phyloP scores from a whole-genome alignment of 1,140 invertebrate species.

The Hyphantria cunea region DNA sequence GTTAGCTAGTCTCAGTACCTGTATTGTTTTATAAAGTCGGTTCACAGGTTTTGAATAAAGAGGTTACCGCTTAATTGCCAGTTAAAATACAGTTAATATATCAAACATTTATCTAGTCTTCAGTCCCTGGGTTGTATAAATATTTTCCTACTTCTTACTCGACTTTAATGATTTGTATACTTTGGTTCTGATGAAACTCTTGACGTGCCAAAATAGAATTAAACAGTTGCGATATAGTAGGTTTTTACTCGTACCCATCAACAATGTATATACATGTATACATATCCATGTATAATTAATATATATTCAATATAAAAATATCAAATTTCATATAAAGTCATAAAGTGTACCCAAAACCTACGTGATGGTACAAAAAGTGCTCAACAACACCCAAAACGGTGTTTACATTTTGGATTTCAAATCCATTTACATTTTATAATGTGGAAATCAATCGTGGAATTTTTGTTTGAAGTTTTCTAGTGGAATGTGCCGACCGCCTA shows the following conservation, averaged over 20 bases:
- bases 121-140: constrained; percentile 81
- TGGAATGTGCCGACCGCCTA: constrained; percentile 81
- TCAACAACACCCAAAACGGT: constrained; percentile 69
- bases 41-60: constrained; percentile 79
- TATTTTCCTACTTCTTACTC: constrained; percentile 80
- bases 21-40: constrained; percentile 63
- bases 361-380: constrained; percentile 80
- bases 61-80: constrained; percentile 71
- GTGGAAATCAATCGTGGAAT: constrained; percentile 80
- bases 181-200: constrained; percentile 81
- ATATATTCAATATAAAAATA: constrained; percentile 82
- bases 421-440: constrained; percentile 75
- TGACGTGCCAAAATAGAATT: constrained; percentile 80
- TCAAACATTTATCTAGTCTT: constrained; percentile 81
- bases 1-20: constrained; percentile 71
- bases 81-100: constrained; percentile 80
- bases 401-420: constrained; percentile 67
- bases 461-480: constrained; percentile 72
- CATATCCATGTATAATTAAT: constrained; percentile 82
- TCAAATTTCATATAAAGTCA: constrained; percentile 82
- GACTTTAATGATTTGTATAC: constrained; percentile 81
- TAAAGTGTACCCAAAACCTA: constrained; percentile 82
- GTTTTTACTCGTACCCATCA: constrained; percentile 78
- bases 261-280: constrained; percentile 82
- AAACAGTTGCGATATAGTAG: constrained; percentile 81